phyloP scores from a whole-genome alignment of 2,113 vertebrate species.

The Montifringilla adamsi region DNA sequence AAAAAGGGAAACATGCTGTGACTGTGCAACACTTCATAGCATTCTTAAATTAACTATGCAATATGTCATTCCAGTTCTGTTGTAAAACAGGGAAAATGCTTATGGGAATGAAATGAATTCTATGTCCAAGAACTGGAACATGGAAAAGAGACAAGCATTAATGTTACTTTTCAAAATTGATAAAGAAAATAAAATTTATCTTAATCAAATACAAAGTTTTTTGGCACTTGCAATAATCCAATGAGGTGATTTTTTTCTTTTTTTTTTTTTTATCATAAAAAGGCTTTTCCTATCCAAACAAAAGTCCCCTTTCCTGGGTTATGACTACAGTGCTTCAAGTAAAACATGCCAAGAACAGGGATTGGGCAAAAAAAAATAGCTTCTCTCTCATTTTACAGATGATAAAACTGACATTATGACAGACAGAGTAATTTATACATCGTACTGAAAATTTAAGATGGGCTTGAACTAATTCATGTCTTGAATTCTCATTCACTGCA shows the following conservation, averaged over 20 bases:
- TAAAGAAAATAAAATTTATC: neutral
- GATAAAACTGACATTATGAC: neutral
- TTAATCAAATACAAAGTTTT: neutral
- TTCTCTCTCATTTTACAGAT: neutral
- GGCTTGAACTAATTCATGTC: neutral
- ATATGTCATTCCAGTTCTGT: neutral
- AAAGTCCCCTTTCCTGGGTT: neutral
- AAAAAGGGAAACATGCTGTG: neutral
- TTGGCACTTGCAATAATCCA: neutral
- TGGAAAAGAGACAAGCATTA: neutral
- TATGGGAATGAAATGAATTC: neutral
- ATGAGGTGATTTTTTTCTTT: rapidly evolving
- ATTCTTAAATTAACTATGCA: neutral
- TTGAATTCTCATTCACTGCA: neutral
- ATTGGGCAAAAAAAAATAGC: neutral
- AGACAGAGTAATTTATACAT: neutral
- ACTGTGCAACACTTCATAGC: neutral
- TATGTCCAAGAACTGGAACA: neutral
- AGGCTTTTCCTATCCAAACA: neutral
- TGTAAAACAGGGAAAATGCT: neutral
- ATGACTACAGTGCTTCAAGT: neutral
- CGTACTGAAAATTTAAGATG: neutral
- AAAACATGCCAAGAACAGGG: neutral
- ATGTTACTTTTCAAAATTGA: neutral
- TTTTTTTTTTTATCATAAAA: neutral